A percentile compares a stretch with the other conserved stretches of the same genome.
These are phyloP conservation scores for Anarsia innoxiella DNA, from an alignment of 2,888 invertebrate genomes.

Conservation along the genomic window DNA sequence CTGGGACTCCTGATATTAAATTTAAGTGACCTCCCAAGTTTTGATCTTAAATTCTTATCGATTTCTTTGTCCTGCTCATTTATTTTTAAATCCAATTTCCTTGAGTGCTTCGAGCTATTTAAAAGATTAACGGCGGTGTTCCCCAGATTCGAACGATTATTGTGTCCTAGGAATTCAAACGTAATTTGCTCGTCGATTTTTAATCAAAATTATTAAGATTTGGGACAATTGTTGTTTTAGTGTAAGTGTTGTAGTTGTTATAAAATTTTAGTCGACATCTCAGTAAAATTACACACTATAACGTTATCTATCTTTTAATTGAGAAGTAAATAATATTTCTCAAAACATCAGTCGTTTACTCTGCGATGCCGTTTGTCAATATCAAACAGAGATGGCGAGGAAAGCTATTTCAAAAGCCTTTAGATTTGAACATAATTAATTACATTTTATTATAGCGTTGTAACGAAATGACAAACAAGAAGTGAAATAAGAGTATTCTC, in stretches of 20 bases:
- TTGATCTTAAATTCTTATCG: slow-evolving; percentile 50
- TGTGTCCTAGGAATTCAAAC: slow-evolving; percentile 14
- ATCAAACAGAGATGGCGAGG: too few species aligned
- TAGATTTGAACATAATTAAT: too few species aligned
- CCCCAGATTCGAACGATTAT: slow-evolving; percentile 16
- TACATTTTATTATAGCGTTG: too few species aligned
- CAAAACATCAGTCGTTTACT: too few species aligned
- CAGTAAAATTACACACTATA: not conserved
- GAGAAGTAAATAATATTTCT: too few species aligned
- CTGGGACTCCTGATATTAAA: slow-evolving; percentile 56
- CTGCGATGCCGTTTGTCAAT: too few species aligned
- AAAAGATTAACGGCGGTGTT: slow-evolving; percentile 38
- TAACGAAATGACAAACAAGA: slow-evolving; percentile 10
- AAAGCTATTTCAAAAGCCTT: too few species aligned
- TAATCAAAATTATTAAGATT: not conserved
- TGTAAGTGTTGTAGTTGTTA: not conserved
- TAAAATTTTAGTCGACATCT: not conserved
- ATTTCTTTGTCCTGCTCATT: slow-evolving; percentile 42
- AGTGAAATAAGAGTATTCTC: slow-evolving; percentile 16
- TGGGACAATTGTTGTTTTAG: not conserved
- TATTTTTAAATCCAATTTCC: slow-evolving; percentile 48
- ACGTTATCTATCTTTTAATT: too few species aligned
- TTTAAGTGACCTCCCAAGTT: slow-evolving; percentile 61
- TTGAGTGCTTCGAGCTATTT: slow-evolving; percentile 41
- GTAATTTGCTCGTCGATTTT: not conserved